Evolutionary conservation across 2,797 vertebrate genomes (phyloP), one percentile per base, ranked within the genome.

Genomic region (Sarcoramphus papa): DNA sequence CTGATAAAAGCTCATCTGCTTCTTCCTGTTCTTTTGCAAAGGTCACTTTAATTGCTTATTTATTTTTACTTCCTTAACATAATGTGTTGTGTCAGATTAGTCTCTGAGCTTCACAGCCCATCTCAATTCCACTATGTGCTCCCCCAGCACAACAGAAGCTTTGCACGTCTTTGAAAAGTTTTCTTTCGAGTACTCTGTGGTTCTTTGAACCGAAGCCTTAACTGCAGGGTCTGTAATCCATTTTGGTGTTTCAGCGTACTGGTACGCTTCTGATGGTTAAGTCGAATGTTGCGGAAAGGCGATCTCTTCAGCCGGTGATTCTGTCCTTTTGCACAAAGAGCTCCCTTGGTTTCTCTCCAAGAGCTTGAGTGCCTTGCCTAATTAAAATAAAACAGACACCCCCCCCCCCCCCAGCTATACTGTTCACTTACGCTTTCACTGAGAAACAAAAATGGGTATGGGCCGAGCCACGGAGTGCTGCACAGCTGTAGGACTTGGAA

Each of bases 381-480:
- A 56, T 70, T 43, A 43, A 54, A 51, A 50, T 25, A 70, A 64
- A 68, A 13, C 25, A 56, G 10, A 37, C 41, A 23, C 19, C 30
- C n/a, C 19, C 28, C 41, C 25, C 19, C 30, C n/a, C 19, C 28
- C 24, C 21, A 28, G 33, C 22, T 43, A 1, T 48, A 6, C 70
- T 16, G 4, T 43, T n/a, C 35, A 12, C 37, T 35, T 69, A 12
- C 0, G 12, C 50, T 60, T 53, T 73, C 48, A 24, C 16, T 17
- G 30, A 51, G 59, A 28, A 70, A 25, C 47, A 40, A 33, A 37
- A 40, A 8, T 0, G 4, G 37, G 50, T 4, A 12, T 0, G 1
- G 28, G 47, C 31, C 35, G 14, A 76, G 64, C 27, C 12, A 7
- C 1, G 6, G 21, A 25, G 59, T 14, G 31, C 41, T 67, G 63